These are phyloP conservation scores for Hippoglossus stenolepis DNA, from an alignment of 2,113 vertebrate genomes.

Conservation along the genomic window DNA sequence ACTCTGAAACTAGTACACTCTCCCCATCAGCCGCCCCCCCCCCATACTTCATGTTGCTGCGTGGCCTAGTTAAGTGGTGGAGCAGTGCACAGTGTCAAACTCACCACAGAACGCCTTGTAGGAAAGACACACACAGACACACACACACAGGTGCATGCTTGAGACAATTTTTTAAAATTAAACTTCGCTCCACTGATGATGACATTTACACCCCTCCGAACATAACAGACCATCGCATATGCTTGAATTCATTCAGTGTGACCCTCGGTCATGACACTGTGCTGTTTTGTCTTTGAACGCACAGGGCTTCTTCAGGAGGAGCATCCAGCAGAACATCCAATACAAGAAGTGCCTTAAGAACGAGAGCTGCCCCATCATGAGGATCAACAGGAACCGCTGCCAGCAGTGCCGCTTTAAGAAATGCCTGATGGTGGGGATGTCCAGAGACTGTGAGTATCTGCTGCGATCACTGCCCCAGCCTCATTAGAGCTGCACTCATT, in stretches of 20 bases:
- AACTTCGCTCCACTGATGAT: background rate
- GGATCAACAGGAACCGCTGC: slow-evolving; percentile 96
- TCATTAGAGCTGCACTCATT: background rate
- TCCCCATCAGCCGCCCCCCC: slow-evolving; percentile 18
- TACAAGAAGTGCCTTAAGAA: slow-evolving; percentile 99
- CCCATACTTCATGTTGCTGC: slow-evolving; percentile 30
- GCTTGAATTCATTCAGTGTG: background rate
- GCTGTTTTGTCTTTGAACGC: background rate
- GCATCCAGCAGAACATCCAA: slow-evolving; percentile 98
- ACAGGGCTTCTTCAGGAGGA: slow-evolving; percentile 96
- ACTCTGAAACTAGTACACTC: slow-evolving; percentile 60
- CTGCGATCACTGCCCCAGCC: background rate
- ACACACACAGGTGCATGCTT: background rate
- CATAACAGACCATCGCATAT: background rate
- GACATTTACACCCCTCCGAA: background rate
- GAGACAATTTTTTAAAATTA: background rate
- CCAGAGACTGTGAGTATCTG: slow-evolving; percentile 91
- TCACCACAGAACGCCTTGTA: background rate
- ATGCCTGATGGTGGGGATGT: slow-evolving; percentile 97
- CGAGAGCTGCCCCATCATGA: slow-evolving; percentile 96
- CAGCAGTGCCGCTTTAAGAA: slow-evolving; percentile 99
- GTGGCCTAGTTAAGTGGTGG: slow-evolving; percentile 64
- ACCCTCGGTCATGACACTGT: background rate
- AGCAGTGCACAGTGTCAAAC: background rate
- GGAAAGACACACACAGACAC: background rate